Evolutionary conservation across 2,113 vertebrate genomes (phyloP).

Genomic region (Heliornis fulica): DNA sequence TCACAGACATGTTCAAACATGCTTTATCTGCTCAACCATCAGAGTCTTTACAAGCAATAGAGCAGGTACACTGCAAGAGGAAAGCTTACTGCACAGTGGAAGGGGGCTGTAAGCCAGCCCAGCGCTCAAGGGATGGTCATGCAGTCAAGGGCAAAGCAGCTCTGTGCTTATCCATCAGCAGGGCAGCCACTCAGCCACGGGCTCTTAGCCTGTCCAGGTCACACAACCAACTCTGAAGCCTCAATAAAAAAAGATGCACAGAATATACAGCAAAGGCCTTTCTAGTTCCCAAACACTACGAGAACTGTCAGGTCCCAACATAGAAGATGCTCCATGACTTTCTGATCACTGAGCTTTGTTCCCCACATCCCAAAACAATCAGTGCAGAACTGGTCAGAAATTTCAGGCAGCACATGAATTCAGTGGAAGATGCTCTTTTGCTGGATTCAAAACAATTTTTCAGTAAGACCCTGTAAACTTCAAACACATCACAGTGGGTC

Average conservation of each 20-base stretch:
- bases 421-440: not conserved
- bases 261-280: not conserved
- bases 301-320: not conserved
- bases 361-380: not conserved
- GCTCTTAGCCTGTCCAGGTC: not conserved
- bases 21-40: not conserved
- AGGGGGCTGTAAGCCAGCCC: not conserved
- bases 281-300: rapidly evolving
- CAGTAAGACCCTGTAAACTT: not conserved
- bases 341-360: not conserved
- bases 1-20: not conserved
- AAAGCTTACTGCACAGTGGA: not conserved
- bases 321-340: not conserved
- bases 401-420: not conserved
- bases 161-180: not conserved
- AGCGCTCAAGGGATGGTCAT: not conserved
- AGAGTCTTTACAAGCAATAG: not conserved
- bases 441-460: not conserved
- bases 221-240: not conserved
- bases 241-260: not conserved
- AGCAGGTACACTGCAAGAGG: not conserved
- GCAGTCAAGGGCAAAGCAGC: not conserved
- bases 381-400: not conserved
- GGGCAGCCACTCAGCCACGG: not conserved
- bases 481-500: not conserved